Conservation (phyloP, 2,888 invertebrate genomes). For the Agrilus mali region DNA sequence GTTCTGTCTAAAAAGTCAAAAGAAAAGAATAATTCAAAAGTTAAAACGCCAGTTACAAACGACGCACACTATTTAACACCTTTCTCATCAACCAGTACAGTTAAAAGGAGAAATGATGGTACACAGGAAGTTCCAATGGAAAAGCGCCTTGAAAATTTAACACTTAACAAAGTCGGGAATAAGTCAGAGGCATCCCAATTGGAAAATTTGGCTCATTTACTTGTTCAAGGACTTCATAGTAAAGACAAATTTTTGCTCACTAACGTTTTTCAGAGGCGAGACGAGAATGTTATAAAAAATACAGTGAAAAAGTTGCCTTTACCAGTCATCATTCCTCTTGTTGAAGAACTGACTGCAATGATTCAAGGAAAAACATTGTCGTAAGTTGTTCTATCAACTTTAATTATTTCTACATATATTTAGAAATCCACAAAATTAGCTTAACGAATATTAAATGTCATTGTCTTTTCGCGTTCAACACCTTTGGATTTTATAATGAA, state of each 20-base stretch:
- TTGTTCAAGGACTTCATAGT: constrained; percentile 78
- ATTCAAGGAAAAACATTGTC: constrained; percentile 54
- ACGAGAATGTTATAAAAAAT: constrained; percentile 53
- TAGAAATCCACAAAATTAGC: too few relatives aligned
- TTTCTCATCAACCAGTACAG: constrained; percentile 21
- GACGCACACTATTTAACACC: constrained; percentile 39
- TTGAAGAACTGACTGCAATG: constrained; percentile 58
- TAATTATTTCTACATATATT: too few relatives aligned
- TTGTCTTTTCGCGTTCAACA: too few relatives aligned
- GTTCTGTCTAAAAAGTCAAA: constrained; percentile 9
- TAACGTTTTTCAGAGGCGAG: constrained; percentile 55
- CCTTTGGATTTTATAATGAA: too few relatives aligned
- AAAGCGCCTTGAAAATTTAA: constrained; percentile 66
- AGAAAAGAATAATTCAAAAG: constrained; percentile 29
- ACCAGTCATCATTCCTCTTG: constrained; percentile 55
- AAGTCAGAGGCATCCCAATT: constrained; percentile 41
- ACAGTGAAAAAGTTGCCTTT: constrained; percentile 68
- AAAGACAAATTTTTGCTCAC: constrained; percentile 62
- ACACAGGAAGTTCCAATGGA: constrained; percentile 64
- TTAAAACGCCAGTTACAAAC: constrained; percentile 31
- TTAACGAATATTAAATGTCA: too few relatives aligned
- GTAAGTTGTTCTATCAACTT: constrained; percentile 37
- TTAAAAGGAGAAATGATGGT: constrained; percentile 29
- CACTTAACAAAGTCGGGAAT: constrained; percentile 44
- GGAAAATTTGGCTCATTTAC: constrained; percentile 66